A percentile compares a stretch with the other conserved stretches of the same genome.
These are phyloP conservation scores for Epinotia ramella DNA, from an alignment of 2,888 invertebrate genomes.

Conservation along the genomic window DNA sequence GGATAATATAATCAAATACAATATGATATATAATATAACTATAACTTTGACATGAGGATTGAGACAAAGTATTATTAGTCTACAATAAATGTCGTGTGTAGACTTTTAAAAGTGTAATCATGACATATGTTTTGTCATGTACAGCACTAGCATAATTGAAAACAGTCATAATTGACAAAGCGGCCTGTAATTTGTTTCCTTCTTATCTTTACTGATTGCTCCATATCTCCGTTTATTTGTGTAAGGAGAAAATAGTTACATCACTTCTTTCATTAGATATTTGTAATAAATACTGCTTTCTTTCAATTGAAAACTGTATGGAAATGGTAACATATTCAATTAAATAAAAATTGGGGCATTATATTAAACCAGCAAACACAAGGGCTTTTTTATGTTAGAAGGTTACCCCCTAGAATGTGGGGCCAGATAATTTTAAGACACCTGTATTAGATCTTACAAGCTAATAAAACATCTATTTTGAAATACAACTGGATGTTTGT, in stretches of 20 bases:
- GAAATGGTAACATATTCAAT: neutral
- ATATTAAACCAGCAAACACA: neutral
- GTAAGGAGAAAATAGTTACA: constrained; percentile 4
- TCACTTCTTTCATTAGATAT: neutral
- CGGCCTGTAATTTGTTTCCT: neutral
- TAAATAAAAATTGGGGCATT: neutral
- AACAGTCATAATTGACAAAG: constrained; percentile 8
- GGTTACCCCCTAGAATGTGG: neutral
- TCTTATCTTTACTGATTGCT: constrained; percentile 19
- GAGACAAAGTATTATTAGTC: neutral
- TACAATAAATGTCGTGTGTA: neutral
- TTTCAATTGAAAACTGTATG: neutral
- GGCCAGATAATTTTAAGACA: neutral
- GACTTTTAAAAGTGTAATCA: too few species aligned
- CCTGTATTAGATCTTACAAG: neutral
- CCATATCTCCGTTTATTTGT: constrained; percentile 16
- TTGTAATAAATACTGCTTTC: neutral
- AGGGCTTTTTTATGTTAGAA: neutral
- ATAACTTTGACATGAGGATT: too few species aligned
- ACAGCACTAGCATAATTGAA: neutral
- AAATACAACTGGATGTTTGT: constrained; percentile 6
- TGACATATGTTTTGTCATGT: neutral
- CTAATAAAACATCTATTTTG: neutral
- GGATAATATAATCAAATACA: too few species aligned
- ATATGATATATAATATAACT: too few species aligned